These are phyloP conservation scores for Drosophila kambysellisi DNA, from an alignment of 2,888 invertebrate species.

Conservation along the genomic window DNA sequence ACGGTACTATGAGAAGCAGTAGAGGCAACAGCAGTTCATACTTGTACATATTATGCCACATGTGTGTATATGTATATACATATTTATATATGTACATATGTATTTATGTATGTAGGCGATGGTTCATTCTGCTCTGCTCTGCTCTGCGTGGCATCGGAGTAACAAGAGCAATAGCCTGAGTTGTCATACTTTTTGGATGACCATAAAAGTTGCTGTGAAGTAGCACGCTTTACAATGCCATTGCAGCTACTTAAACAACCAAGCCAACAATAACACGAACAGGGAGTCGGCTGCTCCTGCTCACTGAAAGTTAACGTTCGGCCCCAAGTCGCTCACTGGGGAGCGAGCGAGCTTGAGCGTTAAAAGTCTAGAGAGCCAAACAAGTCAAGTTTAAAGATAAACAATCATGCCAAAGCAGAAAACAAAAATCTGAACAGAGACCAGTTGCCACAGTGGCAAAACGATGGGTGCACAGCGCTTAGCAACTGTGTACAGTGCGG, in stretches of 20 bases:
- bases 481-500: constrained; percentile 12
- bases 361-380: constrained; percentile 69
- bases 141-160: constrained; percentile 42
- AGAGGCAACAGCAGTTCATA: constrained; percentile 60
- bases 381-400: constrained; percentile 73
- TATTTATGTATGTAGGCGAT: constrained; percentile 21
- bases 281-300: constrained; percentile 21
- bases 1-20: constrained; percentile 45
- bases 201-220: constrained; percentile 79
- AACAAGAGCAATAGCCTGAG: constrained; percentile 73
- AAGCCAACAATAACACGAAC: constrained; percentile 22
- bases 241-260: constrained; percentile 61
- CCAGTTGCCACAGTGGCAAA: constrained; percentile 15
- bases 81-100: not conserved
- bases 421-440: constrained; percentile 10
- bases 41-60: constrained; percentile 53
- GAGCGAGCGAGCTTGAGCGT: constrained; percentile 54
- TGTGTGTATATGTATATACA: constrained; percentile 33
- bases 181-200: constrained; percentile 81
- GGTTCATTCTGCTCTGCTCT: constrained; percentile 36
- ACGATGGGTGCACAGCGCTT: constrained; percentile 12
- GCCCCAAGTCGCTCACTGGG: constrained; percentile 61
- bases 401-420: constrained; percentile 55
- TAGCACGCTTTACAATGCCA: constrained; percentile 69
- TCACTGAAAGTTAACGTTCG: constrained; percentile 61